These are phyloP conservation scores for Onychomys arenicola DNA, from an alignment of 2,797 vertebrate species.

Conservation along the genomic window DNA sequence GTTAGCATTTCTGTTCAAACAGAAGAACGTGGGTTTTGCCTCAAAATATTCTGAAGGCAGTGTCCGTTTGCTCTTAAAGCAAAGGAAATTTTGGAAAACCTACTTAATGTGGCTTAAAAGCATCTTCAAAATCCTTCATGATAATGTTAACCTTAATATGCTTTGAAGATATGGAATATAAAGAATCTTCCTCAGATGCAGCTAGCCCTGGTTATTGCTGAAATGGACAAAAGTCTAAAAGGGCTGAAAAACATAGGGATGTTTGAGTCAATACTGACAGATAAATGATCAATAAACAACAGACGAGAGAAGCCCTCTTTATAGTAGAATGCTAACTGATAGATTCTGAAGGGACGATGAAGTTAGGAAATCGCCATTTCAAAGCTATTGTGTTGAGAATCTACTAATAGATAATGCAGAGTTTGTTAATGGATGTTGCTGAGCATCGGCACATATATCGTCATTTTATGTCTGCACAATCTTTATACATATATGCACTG, in stretches of 20 bases:
- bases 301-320: background rate
- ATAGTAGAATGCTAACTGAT: background rate
- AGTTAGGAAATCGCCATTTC: constrained; percentile 14
- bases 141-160: background rate
- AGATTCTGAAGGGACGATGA: background rate
- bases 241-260: background rate
- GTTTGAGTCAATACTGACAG: background rate
- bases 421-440: background rate
- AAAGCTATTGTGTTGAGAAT: background rate
- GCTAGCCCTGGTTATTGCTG: background rate
- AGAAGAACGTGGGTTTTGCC: background rate
- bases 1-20: constrained; percentile 79
- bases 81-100: constrained; percentile 60
- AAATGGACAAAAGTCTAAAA: background rate
- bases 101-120: background rate
- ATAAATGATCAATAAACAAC: background rate
- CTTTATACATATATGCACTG: background rate
- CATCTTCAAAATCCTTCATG: background rate
- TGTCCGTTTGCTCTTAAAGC: constrained; percentile 39
- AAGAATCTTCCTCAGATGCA: background rate
- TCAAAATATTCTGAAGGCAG: constrained; percentile 53
- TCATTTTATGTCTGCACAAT: background rate
- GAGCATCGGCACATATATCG: background rate
- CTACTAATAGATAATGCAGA: background rate
- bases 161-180: background rate